Conservation (phyloP, 1,140 invertebrate species). For the Bombus difficillimus region DNA sequence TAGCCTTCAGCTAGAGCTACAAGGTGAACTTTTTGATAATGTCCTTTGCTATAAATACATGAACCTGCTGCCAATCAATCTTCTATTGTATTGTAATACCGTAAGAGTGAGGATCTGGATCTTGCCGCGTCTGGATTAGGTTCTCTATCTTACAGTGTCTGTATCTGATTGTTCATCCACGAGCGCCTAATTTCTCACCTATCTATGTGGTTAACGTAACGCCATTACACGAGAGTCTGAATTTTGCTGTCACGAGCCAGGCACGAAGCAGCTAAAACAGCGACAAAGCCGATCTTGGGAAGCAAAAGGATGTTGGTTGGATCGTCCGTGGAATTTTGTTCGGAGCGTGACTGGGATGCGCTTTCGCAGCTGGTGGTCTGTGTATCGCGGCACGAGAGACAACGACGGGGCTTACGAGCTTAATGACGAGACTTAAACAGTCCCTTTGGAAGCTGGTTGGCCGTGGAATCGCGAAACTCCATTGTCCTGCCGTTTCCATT, state of each 20-base stretch:
- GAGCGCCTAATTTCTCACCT: too few relatives aligned
- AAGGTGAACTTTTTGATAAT: too few relatives aligned
- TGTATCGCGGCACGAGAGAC: not conserved
- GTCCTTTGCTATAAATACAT: too few relatives aligned
- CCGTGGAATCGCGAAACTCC: constrained; percentile 32
- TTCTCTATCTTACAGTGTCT: too few relatives aligned
- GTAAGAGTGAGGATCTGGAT: too few relatives aligned
- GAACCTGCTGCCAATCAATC: too few relatives aligned
- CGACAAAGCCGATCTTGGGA: not conserved
- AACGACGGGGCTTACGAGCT: constrained; percentile 53
- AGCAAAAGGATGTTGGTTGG: not conserved
- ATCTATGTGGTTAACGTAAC: too few relatives aligned
- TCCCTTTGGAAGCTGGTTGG: constrained; percentile 56
- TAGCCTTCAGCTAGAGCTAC: too few relatives aligned
- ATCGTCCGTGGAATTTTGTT: not conserved
- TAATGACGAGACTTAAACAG: constrained; percentile 66
- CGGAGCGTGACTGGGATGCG: not conserved
- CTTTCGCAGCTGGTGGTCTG: not conserved
- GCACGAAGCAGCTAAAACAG: not conserved
- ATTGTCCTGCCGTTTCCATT: constrained; percentile 43
- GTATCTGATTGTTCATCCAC: too few relatives aligned
- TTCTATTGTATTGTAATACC: too few relatives aligned
- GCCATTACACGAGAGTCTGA: too few relatives aligned
- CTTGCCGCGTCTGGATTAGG: too few relatives aligned
- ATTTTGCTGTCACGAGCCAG: not conserved